Base-by-base conservation (phyloP, 1,140 invertebrate genomes). In the Micrasema longulum region DNA sequence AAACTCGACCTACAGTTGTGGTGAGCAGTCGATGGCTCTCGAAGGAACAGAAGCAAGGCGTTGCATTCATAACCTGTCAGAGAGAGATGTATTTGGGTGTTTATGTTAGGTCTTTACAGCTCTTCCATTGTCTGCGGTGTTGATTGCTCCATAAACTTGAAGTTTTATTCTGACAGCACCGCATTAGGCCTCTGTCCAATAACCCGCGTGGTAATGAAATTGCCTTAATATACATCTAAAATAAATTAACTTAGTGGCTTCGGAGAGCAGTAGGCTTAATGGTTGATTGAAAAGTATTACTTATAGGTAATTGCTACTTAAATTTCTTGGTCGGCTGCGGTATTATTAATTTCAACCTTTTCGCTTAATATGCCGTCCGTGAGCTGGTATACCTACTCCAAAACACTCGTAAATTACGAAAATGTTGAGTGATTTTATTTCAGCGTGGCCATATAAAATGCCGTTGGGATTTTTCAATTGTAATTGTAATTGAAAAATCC, bases 101-200 rank as follows among this genome's bases (percentile, higher is more conserved):
- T 66, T 38, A 66, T n/a, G n/a, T n/a, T n/a, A 52, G 31, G 52
- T 36, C 14, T 66, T 66, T 66, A 66, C 63, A 6, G 47, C 63
- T 52, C 31, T 52, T 14, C 45, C 50, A 38, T 18, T 23, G 23
- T 16, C 11, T 38, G 63, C 62, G 48, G 63, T 66, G 63, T 66
- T 66, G 63, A 66, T 66, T 66, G 35, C 63, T 52, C 22, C 45
- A 52, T 66, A 52, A 66, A 66, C 23, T 36, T 3, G 1, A 36
- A 4, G 55, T 60, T 60, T 60, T 43, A 60, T 60, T 60, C 38
- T 60, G 55, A 60, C 55, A 60, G 55, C 35, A 41, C 22, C 16
- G 16, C 36, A 60, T 60, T 60, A 60, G 36, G 36, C 55, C 12
- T 60, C 50, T 23, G 10, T 35, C 38, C 55, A n/a, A 38, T 55